Conservation (phyloP, 2,888 invertebrate species). For the Syrista parreyssii region DNA sequence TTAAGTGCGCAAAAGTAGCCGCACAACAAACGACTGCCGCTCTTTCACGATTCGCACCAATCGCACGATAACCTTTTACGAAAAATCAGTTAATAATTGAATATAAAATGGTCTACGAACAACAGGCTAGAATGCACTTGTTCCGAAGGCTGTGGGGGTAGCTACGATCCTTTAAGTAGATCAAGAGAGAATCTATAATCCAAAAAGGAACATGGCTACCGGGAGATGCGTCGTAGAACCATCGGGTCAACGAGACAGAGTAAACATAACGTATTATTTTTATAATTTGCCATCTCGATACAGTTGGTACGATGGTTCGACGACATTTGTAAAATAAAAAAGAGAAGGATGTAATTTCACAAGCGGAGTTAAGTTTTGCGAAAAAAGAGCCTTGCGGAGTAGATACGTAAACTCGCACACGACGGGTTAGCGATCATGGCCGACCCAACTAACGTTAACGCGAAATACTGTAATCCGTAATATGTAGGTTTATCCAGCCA, state of each 20-base stretch:
- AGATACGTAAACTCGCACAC: not conserved
- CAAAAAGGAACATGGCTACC: conserved; percentile 23
- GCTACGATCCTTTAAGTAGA: not conserved
- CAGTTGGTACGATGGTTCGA: conserved; percentile 49
- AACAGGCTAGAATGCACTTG: not conserved
- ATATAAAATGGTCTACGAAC: not conserved
- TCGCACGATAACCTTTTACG: not conserved
- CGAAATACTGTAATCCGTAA: conserved; percentile 43
- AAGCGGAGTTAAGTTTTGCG: conserved; percentile 29
- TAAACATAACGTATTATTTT: conserved; percentile 60
- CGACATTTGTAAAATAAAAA: conserved; percentile 35
- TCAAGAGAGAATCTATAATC: not conserved
- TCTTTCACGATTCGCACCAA: not conserved
- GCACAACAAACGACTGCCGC: not conserved
- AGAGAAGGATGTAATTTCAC: conserved; percentile 21
- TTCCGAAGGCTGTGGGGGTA: not conserved
- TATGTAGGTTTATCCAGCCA: conserved; percentile 42
- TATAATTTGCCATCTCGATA: conserved; percentile 54
- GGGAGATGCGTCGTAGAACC: conserved; percentile 22
- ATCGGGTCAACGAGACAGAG: conserved; percentile 42
- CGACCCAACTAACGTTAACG: conserved; percentile 43
- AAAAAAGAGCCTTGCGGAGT: conserved; percentile 20
- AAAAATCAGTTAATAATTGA: not conserved
- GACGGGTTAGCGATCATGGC: conserved; percentile 16
- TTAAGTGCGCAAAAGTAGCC: not conserved